Conservation (phyloP, 2,888 invertebrate genomes). For the Galerucella calmariensis region DNA sequence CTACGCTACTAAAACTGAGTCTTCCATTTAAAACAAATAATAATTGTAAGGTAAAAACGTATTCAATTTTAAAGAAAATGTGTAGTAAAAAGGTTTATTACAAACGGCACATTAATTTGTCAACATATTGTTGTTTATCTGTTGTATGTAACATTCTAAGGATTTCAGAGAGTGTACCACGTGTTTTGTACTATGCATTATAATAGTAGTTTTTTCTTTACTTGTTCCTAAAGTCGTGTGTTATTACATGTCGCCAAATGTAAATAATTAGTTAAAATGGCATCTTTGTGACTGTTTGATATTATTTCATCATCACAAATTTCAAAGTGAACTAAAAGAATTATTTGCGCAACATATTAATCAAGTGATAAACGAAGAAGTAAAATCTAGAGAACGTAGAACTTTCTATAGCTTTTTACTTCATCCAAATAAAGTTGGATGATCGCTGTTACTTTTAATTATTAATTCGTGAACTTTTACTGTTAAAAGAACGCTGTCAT, state of each 20-base stretch:
- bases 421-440: too few species aligned
- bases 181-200: constrained; percentile 10
- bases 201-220: constrained; percentile 3
- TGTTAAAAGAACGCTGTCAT: too few species aligned
- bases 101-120: constrained; percentile 62
- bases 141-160: constrained; percentile 63
- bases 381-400: too few species aligned
- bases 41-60: constrained; percentile 63
- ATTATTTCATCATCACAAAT: background rate
- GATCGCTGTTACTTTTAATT: too few species aligned
- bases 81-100: constrained; percentile 55
- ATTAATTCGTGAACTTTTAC: too few species aligned
- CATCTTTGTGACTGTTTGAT: constrained; percentile 7
- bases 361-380: too few species aligned
- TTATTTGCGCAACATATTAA: too few species aligned
- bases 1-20: constrained; percentile 64
- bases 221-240: background rate
- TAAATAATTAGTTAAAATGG: constrained; percentile 20
- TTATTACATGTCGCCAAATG: constrained; percentile 18
- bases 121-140: constrained; percentile 61
- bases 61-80: constrained; percentile 59
- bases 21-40: constrained; percentile 67
- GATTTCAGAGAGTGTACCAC: constrained; percentile 46
- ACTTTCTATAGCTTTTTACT: too few species aligned
- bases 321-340: too few species aligned